Percentiles rank a stretch among this genome's conserved stretches.
Conservation (phyloP, 2,797 vertebrate species). For the Lacerta bilineata region DNA sequence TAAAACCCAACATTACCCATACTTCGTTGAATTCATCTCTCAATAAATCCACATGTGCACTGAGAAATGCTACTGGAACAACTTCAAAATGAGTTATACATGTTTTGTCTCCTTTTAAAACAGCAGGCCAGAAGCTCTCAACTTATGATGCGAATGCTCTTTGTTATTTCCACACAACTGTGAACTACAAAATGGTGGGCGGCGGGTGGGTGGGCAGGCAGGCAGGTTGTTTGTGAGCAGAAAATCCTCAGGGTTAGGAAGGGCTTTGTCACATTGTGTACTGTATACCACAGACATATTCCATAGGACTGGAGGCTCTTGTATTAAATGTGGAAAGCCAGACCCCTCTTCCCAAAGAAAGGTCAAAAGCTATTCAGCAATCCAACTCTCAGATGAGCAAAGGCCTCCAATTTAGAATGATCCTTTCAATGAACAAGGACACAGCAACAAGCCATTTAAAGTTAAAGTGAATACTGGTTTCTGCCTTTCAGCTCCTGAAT, state of each 20-base stretch:
- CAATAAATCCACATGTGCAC: not conserved
- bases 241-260: conserved; percentile 36
- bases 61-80: not conserved
- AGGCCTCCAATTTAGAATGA: conserved; percentile 34
- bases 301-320: conserved; percentile 48
- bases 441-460: conserved; percentile 26
- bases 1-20: not conserved
- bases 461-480: not conserved
- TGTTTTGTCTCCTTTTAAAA: conserved; percentile 14
- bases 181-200: conserved; percentile 66
- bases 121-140: conserved; percentile 2
- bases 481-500: not conserved
- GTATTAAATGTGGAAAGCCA: conserved; percentile 45
- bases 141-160: conserved; percentile 48
- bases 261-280: conserved; percentile 28
- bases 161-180: conserved; percentile 53
- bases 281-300: not conserved
- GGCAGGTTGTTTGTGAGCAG: conserved; percentile 40
- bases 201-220: conserved; percentile 64
- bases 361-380: conserved; percentile 55
- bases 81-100: not conserved
- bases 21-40: not conserved
- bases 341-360: conserved; percentile 54
- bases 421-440: conserved; percentile 54
- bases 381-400: conserved; percentile 60